These are phyloP conservation scores for Cotesia congregata DNA, from an alignment of 2,888 invertebrate species.

Conservation along the genomic window DNA sequence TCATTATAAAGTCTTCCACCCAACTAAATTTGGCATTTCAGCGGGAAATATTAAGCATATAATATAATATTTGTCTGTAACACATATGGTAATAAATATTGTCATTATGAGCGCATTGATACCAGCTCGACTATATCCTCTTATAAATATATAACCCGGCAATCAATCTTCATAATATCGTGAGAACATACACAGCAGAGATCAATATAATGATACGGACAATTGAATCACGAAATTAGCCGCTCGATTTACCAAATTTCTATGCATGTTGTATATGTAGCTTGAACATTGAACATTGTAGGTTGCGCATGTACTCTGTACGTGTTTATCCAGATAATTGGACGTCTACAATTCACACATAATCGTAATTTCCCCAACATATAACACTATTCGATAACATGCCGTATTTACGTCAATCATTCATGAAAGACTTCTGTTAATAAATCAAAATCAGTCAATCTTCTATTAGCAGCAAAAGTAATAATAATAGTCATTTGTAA, in stretches of 20 bases:
- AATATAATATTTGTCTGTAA: no score
- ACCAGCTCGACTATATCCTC: not conserved
- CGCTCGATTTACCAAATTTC: conserved; percentile 43
- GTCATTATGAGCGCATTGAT: not conserved
- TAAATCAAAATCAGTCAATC: not conserved
- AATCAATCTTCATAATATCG: conserved; percentile 27
- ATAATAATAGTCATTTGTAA: not conserved
- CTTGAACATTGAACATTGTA: no score
- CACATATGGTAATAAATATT: no score
- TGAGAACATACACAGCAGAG: conserved; percentile 30
- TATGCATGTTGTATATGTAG: conserved; percentile 31
- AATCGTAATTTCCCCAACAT: not conserved
- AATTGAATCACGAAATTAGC: conserved; percentile 47
- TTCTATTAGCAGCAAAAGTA: not conserved
- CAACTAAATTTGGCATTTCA: no score
- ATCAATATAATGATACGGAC: conserved; percentile 40
- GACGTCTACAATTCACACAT: conserved; percentile 26
- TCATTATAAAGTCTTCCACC: no score
- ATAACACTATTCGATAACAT: not conserved
- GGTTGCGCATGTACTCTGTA: not conserved
- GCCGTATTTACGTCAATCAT: not conserved
- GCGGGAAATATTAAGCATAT: no score
- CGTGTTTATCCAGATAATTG: conserved; percentile 38
- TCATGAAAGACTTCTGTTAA: not conserved
- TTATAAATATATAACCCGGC: not conserved